Percentiles rank a stretch among this genome's conserved stretches.
phyloP scores from a whole-genome alignment of 2,113 vertebrate genomes.

The Speoplatyrhinus poulsoni region DNA sequence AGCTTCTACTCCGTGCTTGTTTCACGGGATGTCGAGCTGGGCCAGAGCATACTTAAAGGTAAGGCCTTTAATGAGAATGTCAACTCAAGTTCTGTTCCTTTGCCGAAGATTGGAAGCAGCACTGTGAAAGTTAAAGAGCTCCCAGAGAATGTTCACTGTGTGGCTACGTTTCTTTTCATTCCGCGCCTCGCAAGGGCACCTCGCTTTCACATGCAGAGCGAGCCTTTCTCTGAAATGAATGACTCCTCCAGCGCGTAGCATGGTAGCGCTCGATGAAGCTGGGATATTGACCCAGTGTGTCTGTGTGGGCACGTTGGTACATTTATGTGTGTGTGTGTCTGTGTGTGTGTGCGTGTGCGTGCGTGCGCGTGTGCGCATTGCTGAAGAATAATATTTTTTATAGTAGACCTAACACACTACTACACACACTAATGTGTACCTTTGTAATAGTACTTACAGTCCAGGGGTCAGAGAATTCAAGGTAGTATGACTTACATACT shows the following conservation, averaged over 20 bases:
- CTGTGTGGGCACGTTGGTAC: not conserved
- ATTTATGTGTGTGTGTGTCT: conserved; percentile 1
- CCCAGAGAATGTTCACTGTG: not conserved
- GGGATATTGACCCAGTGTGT: not conserved
- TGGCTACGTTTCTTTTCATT: not conserved
- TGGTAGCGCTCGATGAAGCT: not conserved
- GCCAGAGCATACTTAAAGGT: conserved; percentile 72
- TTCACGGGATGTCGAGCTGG: conserved; percentile 75
- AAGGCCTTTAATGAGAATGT: conserved; percentile 40
- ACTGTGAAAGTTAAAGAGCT: not conserved
- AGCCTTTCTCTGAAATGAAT: not conserved
- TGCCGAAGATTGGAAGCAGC: not conserved
- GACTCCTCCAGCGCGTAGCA: not conserved
- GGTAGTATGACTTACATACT: too few relatives aligned
- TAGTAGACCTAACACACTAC: too few relatives aligned
- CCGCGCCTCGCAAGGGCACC: not conserved
- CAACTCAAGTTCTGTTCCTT: conserved; percentile 20
- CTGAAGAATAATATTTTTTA: not conserved
- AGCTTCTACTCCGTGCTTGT: conserved; percentile 77
- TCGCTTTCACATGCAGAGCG: not conserved
- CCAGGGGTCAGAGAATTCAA: too few relatives aligned
- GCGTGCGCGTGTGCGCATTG: conserved; percentile 1
- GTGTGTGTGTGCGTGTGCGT: not conserved
- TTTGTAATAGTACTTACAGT: too few relatives aligned
- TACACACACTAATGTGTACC: too few relatives aligned